Conservation (phyloP, 2,888 invertebrate species). For the Neria commutata region DNA sequence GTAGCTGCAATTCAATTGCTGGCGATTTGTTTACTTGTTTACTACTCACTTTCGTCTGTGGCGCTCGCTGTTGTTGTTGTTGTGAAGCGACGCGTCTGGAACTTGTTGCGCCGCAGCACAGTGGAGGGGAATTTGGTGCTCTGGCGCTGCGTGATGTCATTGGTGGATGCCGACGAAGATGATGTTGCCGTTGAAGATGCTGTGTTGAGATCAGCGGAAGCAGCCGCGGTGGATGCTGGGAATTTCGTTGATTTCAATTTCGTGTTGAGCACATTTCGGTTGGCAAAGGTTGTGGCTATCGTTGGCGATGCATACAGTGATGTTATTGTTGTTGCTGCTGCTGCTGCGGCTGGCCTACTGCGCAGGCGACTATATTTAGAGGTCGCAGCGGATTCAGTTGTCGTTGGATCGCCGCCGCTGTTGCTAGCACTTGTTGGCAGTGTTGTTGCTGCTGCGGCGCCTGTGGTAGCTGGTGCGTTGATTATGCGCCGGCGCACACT, state of each 20-base stretch:
- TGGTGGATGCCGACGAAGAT: constrained; percentile 35
- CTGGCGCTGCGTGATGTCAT: constrained; percentile 37
- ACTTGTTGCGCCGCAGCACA: constrained; percentile 47
- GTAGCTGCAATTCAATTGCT: neutral
- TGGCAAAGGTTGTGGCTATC: constrained; percentile 12
- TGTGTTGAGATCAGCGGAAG: constrained; percentile 19
- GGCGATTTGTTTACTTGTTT: too few relatives aligned
- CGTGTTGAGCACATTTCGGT: constrained; percentile 19
- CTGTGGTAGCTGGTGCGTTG: constrained; percentile 38
- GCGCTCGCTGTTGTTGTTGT: constrained; percentile 37
- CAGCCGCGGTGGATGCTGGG: constrained; percentile 20
- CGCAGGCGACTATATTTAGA: constrained; percentile 48
- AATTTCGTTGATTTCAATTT: constrained; percentile 27
- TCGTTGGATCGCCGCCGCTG: constrained; percentile 36
- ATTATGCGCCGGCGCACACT: constrained; percentile 56
- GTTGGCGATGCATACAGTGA: constrained; percentile 26
- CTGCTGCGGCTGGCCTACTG: constrained; percentile 34
- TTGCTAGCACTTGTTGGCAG: constrained; percentile 25
- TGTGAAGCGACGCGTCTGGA: constrained; percentile 48
- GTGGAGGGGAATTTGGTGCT: constrained; percentile 22
- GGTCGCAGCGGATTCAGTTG: constrained; percentile 42
- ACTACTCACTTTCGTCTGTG: constrained; percentile 48
- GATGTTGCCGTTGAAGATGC: constrained; percentile 22
- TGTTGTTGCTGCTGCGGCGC: constrained; percentile 31
- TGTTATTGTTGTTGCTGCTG: constrained; percentile 31